These are phyloP conservation scores for Clivina fossor DNA, from an alignment of 2,888 invertebrate genomes.

Conservation along the genomic window DNA sequence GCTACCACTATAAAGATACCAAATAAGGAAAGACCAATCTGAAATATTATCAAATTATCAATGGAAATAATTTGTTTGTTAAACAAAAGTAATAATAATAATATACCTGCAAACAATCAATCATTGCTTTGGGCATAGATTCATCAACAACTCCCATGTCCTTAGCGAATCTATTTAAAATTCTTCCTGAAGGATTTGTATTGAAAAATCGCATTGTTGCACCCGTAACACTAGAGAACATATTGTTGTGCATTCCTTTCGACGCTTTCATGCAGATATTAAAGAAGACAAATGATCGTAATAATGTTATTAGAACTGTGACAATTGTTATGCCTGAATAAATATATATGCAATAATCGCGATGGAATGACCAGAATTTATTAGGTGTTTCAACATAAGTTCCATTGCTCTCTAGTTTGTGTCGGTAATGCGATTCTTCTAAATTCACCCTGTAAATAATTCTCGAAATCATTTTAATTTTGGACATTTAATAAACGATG, in stretches of 20 bases:
- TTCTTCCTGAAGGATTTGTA: conserved; percentile 62
- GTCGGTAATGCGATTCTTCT: conserved; percentile 55
- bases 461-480: not conserved
- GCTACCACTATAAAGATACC: conserved; percentile 72
- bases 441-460: conserved; percentile 59
- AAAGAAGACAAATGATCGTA: conserved; percentile 58
- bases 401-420: conserved; percentile 22
- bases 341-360: conserved; percentile 47
- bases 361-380: conserved; percentile 25
- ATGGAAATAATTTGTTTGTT: not conserved
- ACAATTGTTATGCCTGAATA: conserved; percentile 51
- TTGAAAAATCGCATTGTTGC: conserved; percentile 70
- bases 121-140: conserved; percentile 54
- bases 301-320: conserved; percentile 53
- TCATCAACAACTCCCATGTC: conserved; percentile 66
- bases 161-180: conserved; percentile 71
- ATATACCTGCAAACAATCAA: conserved; percentile 53
- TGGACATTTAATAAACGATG: not conserved
- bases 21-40: conserved; percentile 62
- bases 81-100: not conserved
- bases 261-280: conserved; percentile 58
- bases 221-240: conserved; percentile 57
- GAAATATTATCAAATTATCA: no score
- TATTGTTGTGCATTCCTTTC: conserved; percentile 58
- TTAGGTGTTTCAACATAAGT: conserved; percentile 33